Evolutionary conservation across 2,797 vertebrate genomes (phyloP).

Genomic region (Adelosebastes latens): DNA sequence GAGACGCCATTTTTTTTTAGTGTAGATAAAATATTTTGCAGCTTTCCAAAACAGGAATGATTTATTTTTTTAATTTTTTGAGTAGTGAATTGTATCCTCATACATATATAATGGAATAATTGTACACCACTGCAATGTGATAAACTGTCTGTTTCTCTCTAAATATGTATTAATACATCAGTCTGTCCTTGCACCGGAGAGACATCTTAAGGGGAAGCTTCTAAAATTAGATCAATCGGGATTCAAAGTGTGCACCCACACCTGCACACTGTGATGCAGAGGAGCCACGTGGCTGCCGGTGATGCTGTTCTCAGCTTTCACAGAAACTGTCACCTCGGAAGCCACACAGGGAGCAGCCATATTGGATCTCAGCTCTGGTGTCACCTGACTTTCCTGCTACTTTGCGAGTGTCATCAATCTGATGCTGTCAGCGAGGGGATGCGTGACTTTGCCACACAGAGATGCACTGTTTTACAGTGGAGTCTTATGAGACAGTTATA

Average conservation of each 20-base stretch:
- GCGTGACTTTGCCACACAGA: conserved; percentile 9
- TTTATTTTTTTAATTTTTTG: neutral
- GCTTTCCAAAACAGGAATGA: neutral
- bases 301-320: conserved; percentile 68
- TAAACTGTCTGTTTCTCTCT: neutral
- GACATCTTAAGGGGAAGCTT: conserved; percentile 26
- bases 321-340: conserved; percentile 79
- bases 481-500: neutral
- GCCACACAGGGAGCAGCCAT: conserved; percentile 72
- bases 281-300: conserved; percentile 67
- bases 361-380: conserved; percentile 69
- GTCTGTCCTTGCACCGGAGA: conserved; percentile 12
- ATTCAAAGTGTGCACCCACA: conserved; percentile 66
- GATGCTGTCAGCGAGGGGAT: conserved; percentile 13
- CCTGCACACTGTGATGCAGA: conserved; percentile 72
- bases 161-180: conserved; percentile 12
- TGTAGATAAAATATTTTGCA: neutral
- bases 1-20: neutral
- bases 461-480: neutral
- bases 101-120: neutral
- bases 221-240: conserved; percentile 70
- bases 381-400: conserved; percentile 74
- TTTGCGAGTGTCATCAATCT: conserved; percentile 53
- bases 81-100: neutral
- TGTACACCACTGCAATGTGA: neutral